A percentile compares a stretch with the other conserved stretches of the same genome.
phyloP scores from a whole-genome alignment of 2,797 vertebrate genomes.

The Pampus argenteus region DNA sequence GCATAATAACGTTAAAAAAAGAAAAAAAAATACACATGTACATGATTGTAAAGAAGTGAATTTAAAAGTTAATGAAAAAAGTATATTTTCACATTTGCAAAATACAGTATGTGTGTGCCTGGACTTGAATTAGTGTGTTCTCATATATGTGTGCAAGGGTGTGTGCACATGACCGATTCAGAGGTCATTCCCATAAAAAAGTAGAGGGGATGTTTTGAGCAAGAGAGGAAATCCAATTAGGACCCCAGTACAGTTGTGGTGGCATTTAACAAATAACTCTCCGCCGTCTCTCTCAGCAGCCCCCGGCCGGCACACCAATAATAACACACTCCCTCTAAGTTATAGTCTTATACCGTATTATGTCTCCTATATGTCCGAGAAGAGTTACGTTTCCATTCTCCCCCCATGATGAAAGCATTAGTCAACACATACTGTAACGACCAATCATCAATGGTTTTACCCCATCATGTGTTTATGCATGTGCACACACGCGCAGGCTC shows the following conservation, averaged over 20 bases:
- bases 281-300: slow-evolving; percentile 49
- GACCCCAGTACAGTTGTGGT: slow-evolving; percentile 55
- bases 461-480: slow-evolving; percentile 71
- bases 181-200: slow-evolving; percentile 80
- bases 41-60: background rate
- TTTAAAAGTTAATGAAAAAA: background rate
- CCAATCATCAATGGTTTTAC: slow-evolving; percentile 71
- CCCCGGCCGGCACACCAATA: slow-evolving; percentile 48
- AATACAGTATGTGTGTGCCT: slow-evolving; percentile 11
- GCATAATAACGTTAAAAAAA: background rate
- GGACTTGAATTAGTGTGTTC: background rate
- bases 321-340: slow-evolving; percentile 73
- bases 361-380: slow-evolving; percentile 66
- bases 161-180: slow-evolving; percentile 42
- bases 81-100: slow-evolving; percentile 6
- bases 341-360: slow-evolving; percentile 74
- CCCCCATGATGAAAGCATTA: slow-evolving; percentile 72
- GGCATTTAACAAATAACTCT: slow-evolving; percentile 81
- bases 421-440: slow-evolving; percentile 68
- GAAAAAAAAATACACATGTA: no score
- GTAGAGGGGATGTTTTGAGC: slow-evolving; percentile 60
- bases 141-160: slow-evolving; percentile 6
- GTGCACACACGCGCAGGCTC: slow-evolving; percentile 12
- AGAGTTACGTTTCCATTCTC: slow-evolving; percentile 73
- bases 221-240: slow-evolving; percentile 80